These are phyloP conservation scores for Tachyglossus aculeatus DNA, from an alignment of 2,797 vertebrate species.

Conservation along the genomic window DNA sequence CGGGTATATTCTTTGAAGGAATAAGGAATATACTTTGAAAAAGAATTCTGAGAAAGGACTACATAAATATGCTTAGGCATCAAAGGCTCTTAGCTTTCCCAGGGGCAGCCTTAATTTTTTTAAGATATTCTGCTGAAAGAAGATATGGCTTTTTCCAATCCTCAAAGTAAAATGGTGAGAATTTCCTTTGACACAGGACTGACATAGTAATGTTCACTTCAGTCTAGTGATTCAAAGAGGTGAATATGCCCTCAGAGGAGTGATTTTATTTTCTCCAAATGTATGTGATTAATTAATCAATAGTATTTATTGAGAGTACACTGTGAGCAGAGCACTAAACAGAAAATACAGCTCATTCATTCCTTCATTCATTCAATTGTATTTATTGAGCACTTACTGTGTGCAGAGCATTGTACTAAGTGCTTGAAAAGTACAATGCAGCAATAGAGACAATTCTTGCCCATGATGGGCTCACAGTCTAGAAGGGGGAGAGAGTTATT, in stretches of 20 bases:
- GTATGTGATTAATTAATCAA: too few relatives aligned
- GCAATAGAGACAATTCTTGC: too few relatives aligned
- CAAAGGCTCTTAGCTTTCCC: conserved; percentile 8
- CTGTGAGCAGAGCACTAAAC: too few relatives aligned
- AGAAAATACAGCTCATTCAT: too few relatives aligned
- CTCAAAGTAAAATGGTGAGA: conserved; percentile 14
- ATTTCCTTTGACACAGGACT: conserved; percentile 1
- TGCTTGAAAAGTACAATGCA: too few relatives aligned
- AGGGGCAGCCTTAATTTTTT: conserved; percentile 18
- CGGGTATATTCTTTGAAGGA: conserved; percentile 2
- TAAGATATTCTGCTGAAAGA: conserved; percentile 28
- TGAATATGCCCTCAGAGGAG: conserved; percentile 40
- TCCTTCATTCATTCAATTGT: too few relatives aligned
- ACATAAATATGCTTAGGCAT: conserved; percentile 35
- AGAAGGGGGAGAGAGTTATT: too few relatives aligned
- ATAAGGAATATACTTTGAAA: conserved; percentile 28
- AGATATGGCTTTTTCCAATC: conserved; percentile 27
- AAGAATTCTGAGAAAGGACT: conserved; percentile 4
- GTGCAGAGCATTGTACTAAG: too few relatives aligned
- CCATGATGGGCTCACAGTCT: too few relatives aligned
- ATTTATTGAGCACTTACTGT: too few relatives aligned
- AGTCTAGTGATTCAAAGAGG: conserved; percentile 19
- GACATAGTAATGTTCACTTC: conserved; percentile 33
- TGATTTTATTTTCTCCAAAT: conserved; percentile 12
- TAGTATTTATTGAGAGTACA: too few relatives aligned